Percentiles rank a stretch among this genome's conserved stretches.
Evolutionary conservation across 2,113 vertebrate species (phyloP).

Genomic region (Oryzias woworae): DNA sequence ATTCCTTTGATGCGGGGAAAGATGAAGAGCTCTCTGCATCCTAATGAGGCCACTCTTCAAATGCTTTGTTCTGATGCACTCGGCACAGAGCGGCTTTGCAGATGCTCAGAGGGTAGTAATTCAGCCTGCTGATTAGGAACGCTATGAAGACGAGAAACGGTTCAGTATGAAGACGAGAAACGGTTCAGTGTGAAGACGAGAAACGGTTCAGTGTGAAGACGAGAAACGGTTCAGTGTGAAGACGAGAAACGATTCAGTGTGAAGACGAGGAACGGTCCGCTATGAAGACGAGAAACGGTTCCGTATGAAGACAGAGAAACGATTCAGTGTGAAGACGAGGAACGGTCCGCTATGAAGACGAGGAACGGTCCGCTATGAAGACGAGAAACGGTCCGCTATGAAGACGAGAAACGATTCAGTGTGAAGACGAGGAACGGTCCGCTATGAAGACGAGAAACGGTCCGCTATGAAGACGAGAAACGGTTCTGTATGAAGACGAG

Average conservation of each 20-base stretch:
- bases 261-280: not conserved
- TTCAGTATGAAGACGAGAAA: conserved; percentile 1
- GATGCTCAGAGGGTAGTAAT: conserved; percentile 24
- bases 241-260: not conserved
- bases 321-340: too few species aligned
- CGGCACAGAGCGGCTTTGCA: conserved; percentile 19
- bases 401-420: too few species aligned
- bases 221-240: not conserved
- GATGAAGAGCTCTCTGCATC: conserved; percentile 49
- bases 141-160: conserved; percentile 3
- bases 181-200: not conserved
- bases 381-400: too few species aligned
- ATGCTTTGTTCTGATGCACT: conserved; percentile 38
- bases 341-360: too few species aligned
- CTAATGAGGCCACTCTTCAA: conserved; percentile 48
- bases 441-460: too few species aligned
- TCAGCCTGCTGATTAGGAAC: conserved; percentile 28
- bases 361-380: too few species aligned
- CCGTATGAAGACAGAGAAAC: too few species aligned
- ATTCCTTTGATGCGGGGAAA: conserved; percentile 54
- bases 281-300: too few species aligned
- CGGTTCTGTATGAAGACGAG: too few species aligned
- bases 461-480: too few species aligned
- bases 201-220: not conserved
- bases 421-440: too few species aligned